These are phyloP conservation scores for Romanogobio albipinnatus DNA, from an alignment of 2,113 vertebrate genomes.

Conservation along the genomic window DNA sequence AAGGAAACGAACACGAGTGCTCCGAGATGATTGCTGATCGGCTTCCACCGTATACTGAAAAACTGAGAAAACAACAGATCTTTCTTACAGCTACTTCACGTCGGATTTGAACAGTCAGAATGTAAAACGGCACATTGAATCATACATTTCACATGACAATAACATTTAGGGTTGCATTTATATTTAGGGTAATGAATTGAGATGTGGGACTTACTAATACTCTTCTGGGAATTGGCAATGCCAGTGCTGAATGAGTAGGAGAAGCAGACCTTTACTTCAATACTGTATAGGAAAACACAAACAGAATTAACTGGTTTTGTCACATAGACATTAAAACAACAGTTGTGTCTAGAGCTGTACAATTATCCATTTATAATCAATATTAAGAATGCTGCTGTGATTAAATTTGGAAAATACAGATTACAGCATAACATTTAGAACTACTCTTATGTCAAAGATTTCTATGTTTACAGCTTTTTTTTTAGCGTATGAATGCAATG, in stretches of 20 bases:
- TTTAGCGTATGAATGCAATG: background rate
- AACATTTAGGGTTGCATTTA: background rate
- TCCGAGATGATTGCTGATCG: slow-evolving; percentile 75
- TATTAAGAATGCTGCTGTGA: background rate
- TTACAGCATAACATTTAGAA: background rate
- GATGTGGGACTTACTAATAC: slow-evolving; percentile 84
- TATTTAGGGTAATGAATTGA: background rate
- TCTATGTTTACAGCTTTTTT: background rate
- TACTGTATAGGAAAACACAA: slow-evolving; percentile 66
- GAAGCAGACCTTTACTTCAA: slow-evolving; percentile 86
- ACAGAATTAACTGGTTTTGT: background rate
- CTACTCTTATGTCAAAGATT: background rate
- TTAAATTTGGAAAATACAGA: background rate
- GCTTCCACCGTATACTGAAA: slow-evolving; percentile 81
- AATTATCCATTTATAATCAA: background rate
- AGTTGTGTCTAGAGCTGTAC: background rate
- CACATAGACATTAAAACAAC: background rate
- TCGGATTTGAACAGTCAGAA: background rate
- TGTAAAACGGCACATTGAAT: background rate
- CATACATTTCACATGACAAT: background rate
- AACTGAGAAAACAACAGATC: slow-evolving; percentile 66
- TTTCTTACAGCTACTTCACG: background rate
- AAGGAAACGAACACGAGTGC: slow-evolving; percentile 79
- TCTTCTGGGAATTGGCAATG: slow-evolving; percentile 70
- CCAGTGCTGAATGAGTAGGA: slow-evolving; percentile 83